Evolutionary conservation across 2,888 invertebrate genomes (phyloP).

Genomic region (Arctia plantaginis): DNA sequence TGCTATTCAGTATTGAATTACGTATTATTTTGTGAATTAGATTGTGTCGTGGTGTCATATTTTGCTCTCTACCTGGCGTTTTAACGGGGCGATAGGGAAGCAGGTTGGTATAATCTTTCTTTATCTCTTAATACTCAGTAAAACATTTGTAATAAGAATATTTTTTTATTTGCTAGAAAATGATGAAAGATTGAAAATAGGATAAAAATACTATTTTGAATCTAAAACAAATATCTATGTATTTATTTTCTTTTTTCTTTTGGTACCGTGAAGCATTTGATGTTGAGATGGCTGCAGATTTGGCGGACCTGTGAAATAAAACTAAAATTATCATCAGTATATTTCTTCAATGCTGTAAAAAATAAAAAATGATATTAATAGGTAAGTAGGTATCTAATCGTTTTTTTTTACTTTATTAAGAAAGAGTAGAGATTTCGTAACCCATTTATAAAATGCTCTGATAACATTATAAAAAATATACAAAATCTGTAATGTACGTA

Average conservation of each 20-base stretch:
- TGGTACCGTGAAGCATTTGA: slow-evolving; percentile 90
- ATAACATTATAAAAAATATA: too few relatives aligned
- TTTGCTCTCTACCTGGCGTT: slow-evolving; percentile 74
- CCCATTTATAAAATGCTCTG: too few relatives aligned
- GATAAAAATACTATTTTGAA: slow-evolving; percentile 4
- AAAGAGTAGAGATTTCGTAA: too few relatives aligned
- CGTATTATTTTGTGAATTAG: slow-evolving; percentile 86
- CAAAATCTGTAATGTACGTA: too few relatives aligned
- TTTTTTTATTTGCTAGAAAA: slow-evolving; percentile 27
- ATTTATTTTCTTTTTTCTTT: slow-evolving; percentile 65
- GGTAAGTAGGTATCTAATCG: too few relatives aligned
- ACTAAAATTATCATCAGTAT: not conserved
- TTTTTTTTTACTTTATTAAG: not conserved
- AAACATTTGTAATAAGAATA: slow-evolving; percentile 15
- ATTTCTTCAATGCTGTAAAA: not conserved
- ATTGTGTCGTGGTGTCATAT: slow-evolving; percentile 82
- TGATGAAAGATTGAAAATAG: not conserved
- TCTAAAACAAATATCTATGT: not conserved
- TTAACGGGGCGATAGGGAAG: slow-evolving; percentile 67
- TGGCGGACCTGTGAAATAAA: slow-evolving; percentile 91
- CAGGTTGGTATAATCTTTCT: slow-evolving; percentile 67
- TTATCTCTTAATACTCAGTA: slow-evolving; percentile 34
- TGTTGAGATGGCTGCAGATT: slow-evolving; percentile 96
- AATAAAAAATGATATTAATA: too few relatives aligned
- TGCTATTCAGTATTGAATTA: slow-evolving; percentile 82